Conservation (phyloP, 1,140 invertebrate genomes). For the Ladona fulva region DNA sequence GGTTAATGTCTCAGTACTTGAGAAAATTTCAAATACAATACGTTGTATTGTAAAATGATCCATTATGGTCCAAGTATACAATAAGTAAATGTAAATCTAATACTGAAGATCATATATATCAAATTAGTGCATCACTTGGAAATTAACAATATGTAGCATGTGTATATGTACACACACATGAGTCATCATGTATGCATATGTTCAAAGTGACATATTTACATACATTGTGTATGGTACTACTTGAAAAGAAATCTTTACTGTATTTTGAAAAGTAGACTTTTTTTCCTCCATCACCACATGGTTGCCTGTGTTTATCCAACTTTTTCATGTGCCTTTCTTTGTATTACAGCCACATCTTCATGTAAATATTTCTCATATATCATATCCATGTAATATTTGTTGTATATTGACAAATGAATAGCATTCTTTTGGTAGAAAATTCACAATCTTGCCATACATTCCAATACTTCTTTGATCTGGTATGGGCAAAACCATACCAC, state of each 20-base stretch:
- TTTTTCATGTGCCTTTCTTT: constrained; percentile 10
- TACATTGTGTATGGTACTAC: not conserved
- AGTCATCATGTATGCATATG: too few species aligned
- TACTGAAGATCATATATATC: not conserved
- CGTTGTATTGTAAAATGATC: not conserved
- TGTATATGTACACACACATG: not conserved
- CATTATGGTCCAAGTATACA: not conserved
- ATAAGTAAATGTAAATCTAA: not conserved
- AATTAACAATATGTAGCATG: not conserved
- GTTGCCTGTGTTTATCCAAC: constrained; percentile 4
- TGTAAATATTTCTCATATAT: constrained; percentile 2
- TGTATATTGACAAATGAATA: not conserved
- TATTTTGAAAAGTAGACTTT: not conserved
- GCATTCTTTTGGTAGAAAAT: not conserved
- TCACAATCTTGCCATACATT: not conserved
- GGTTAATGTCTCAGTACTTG: not conserved
- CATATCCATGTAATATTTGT: not conserved
- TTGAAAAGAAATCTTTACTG: not conserved
- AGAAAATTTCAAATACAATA: not conserved
- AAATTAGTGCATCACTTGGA: not conserved
- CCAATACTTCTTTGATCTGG: not conserved
- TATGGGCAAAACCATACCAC: not conserved
- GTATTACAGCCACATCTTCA: not conserved
- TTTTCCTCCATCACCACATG: not conserved
- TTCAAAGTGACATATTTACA: not conserved